Evolutionary conservation across 92 coral and sea anemone genomes (phyloP), one percentile per base, ranked within the genome.

Genomic region (Parazoanthus atlanticus): DNA sequence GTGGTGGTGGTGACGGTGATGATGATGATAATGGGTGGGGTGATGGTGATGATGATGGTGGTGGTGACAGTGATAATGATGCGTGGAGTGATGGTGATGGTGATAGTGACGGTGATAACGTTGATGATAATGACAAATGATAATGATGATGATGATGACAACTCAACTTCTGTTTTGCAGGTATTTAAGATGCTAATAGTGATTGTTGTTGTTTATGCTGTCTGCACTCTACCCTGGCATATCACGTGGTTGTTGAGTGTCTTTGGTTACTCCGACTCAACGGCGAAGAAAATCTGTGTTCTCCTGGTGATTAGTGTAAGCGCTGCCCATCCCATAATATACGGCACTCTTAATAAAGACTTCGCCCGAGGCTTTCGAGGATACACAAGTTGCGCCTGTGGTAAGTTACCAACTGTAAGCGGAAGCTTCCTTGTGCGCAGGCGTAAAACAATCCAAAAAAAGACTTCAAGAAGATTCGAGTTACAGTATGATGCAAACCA

Each of bases 231-330:
- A 17, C 98, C 98, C 28, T 94, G 95, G 86, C 98, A 96, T 91
- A 86, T 96, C 93, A 91, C 97, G 34, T 96, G 98, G 98, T 89
- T 94, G 56, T 65, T 93, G 33, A 88, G 94, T 85, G 91, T 93
- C 34, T 96, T 90, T 89, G 98, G 98, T 31, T 88, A 94, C 78
- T 94, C 95, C 25, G 82, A 96, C 88, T 90, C 94, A 25, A 86
- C 86, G 47, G 98, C 95, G 26, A 94, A 96, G 97, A 96, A 96
- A 88, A 93, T 96, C 84, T 96, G 97, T 15, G 98, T 96, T 19
- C 89, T 96, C 17, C 81, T 96, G 28, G 93, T 96, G 32, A 94
- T 93, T 17, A 96, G 97, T 0, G 92, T 94, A 5, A 94, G 98
- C 26, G 98, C 97, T 1, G 93, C 98, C 26, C 98, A 96, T 80